These are phyloP conservation scores for Scopus umbretta DNA, from an alignment of 2,113 vertebrate genomes.

Conservation along the genomic window DNA sequence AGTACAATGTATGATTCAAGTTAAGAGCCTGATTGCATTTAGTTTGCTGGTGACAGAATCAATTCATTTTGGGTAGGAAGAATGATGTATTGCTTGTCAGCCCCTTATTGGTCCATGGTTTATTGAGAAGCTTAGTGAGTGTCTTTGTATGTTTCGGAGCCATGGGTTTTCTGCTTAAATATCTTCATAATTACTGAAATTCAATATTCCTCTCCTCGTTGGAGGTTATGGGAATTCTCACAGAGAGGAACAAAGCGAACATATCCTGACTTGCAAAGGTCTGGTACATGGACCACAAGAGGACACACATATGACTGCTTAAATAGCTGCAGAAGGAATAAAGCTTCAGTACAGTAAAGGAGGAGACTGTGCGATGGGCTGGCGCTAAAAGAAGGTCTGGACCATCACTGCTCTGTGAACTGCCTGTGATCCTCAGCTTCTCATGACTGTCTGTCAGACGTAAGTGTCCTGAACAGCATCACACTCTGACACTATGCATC, in stretches of 20 bases:
- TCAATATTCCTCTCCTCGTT: neutral
- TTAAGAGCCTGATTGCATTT: conserved; percentile 63
- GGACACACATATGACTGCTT: neutral
- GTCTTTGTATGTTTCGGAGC: neutral
- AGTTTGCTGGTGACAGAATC: conserved; percentile 62
- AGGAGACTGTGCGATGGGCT: neutral
- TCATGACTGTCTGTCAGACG: rapidly evolving
- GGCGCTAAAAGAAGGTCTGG: neutral
- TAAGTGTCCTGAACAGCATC: neutral
- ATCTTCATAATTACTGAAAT: neutral
- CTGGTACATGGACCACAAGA: neutral
- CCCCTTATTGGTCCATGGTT: neutral
- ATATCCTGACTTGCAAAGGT: neutral
- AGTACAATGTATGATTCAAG: conserved; percentile 58
- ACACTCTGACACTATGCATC: rapidly evolving
- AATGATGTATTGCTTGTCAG: conserved; percentile 52
- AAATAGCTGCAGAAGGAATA: neutral
- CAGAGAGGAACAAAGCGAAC: neutral
- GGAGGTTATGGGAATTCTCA: neutral
- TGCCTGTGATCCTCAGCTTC: neutral
- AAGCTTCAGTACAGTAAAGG: neutral
- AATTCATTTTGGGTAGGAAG: conserved; percentile 38
- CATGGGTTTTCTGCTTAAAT: neutral
- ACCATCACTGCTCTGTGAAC: neutral
- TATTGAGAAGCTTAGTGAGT: neutral